phyloP scores from a whole-genome alignment of 2,113 vertebrate species.

The Nannospalax galili region DNA sequence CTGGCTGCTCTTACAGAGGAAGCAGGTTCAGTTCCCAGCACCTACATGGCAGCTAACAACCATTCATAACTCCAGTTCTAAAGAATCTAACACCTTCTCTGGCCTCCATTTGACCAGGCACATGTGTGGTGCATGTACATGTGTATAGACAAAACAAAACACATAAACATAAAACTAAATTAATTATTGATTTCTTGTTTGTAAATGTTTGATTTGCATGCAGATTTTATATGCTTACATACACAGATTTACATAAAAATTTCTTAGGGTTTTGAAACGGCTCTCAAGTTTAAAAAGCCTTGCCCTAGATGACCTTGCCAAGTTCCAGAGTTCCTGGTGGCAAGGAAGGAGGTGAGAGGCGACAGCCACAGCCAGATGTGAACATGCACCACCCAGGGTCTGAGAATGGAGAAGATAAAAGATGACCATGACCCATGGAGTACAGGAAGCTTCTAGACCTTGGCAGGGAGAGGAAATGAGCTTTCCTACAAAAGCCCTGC shows the following conservation, averaged over 20 bases:
- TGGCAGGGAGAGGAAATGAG: not conserved
- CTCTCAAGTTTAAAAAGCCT: not conserved
- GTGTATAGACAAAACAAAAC: too few species aligned
- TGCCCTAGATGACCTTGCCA: not conserved
- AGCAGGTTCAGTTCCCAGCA: too few species aligned
- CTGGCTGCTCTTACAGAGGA: too few species aligned
- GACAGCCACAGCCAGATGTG: not conserved
- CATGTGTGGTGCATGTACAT: too few species aligned
- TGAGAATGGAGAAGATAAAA: not conserved
- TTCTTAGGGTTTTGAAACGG: not conserved
- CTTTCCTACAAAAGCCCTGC: rapidly evolving
- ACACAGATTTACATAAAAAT: not conserved
- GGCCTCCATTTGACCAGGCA: too few species aligned
- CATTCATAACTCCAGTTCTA: too few species aligned
- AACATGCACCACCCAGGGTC: not conserved
- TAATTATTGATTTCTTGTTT: not conserved
- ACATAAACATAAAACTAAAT: too few species aligned
- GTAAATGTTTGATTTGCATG: not conserved
- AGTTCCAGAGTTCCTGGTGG: not conserved
- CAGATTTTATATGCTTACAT: not conserved
- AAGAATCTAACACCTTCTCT: too few species aligned
- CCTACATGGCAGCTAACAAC: too few species aligned
- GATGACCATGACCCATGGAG: not conserved
- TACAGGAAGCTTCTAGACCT: not conserved
- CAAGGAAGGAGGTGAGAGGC: not conserved